Evolutionary conservation across 23 tunicate species (phyloP), one percentile per base, ranked within the genome.

Genomic region (Phallusia fumigata): DNA sequence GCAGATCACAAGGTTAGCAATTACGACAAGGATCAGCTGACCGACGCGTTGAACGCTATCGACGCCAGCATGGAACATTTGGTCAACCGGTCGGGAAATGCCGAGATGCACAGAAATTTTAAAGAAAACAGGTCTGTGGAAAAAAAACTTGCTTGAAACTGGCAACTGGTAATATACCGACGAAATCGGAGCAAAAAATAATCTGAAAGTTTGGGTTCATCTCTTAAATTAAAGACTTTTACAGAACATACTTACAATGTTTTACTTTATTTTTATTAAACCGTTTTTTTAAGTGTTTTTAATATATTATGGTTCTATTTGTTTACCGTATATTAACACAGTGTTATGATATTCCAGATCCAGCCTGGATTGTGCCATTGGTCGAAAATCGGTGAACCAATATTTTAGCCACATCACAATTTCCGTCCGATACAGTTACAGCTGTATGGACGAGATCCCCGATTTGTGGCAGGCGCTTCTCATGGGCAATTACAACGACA

Each of bases 311-410:
- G n/a, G n/a, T n/a, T n/a, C n/a, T n/a, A n/a, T 40, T 40, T 40
- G 47, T 40, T 40, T 10, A 3, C 10, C 10, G 47, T 10, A 40
- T 10, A n/a, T n/a, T n/a, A n/a, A n/a, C 47, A 40, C 47, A 40
- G 10, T 40, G n/a, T 40, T 40, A 10, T 40, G 5, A 10, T 40
- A 3, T 40, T 40, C 10, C 76, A 84, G 87, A 36, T 8, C 35
- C 1, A 36, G 49, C 22, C 26, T 84, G 10, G 81, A 76, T 35
- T 84, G 87, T 33, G 87, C 87, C 0, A 31, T 84, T 31, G 81
- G 81, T 8, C 87, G 81, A 22, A 44, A 24, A 32, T 0, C 19
- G 5, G 22, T 65, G 33, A 84, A 76, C 33, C 21, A 32, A 19
- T 49, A 53, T 76, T 84, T 76, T 33, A 74, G 30, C 45, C 36